These are phyloP conservation scores for Rhagoletis pomonella DNA, from an alignment of 1,140 invertebrate species.

Conservation along the genomic window DNA sequence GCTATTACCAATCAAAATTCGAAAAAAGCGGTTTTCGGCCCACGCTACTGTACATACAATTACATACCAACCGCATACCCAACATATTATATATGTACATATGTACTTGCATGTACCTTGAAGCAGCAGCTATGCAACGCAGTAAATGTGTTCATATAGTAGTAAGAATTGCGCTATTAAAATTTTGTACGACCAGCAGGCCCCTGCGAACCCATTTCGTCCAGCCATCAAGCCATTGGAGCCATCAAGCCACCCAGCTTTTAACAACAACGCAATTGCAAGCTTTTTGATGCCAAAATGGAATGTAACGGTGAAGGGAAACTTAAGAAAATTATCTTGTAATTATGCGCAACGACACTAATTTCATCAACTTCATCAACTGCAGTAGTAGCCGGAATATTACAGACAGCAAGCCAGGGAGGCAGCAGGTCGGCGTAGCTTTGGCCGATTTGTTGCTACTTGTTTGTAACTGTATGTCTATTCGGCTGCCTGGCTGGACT, in stretches of 20 bases:
- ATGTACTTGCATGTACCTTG: too few species aligned
- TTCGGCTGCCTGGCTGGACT: not conserved
- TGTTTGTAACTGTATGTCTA: not conserved
- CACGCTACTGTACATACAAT: too few species aligned
- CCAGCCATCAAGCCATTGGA: not conserved
- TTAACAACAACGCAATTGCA: not conserved
- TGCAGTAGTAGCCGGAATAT: slow-evolving; percentile 6
- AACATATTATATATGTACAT: too few species aligned
- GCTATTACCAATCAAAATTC: too few species aligned
- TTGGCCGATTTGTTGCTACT: not conserved
- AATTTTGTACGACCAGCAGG: not conserved
- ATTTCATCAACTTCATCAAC: slow-evolving; percentile 55
- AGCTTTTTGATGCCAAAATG: slow-evolving; percentile 28
- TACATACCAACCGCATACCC: too few species aligned
- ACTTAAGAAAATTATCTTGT: slow-evolving; percentile 69
- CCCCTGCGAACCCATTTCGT: not conserved
- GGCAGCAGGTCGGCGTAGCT: not conserved
- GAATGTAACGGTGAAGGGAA: slow-evolving; percentile 45
- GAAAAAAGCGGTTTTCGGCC: too few species aligned
- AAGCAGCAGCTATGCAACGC: too few species aligned
- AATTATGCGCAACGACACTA: slow-evolving; percentile 68
- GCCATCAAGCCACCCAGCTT: not conserved
- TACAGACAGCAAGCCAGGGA: not conserved
- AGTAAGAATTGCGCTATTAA: not conserved
- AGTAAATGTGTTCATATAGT: not conserved